These are phyloP conservation scores for Agonopterix subpropinquella DNA, from an alignment of 2,888 invertebrate genomes.

Conservation along the genomic window DNA sequence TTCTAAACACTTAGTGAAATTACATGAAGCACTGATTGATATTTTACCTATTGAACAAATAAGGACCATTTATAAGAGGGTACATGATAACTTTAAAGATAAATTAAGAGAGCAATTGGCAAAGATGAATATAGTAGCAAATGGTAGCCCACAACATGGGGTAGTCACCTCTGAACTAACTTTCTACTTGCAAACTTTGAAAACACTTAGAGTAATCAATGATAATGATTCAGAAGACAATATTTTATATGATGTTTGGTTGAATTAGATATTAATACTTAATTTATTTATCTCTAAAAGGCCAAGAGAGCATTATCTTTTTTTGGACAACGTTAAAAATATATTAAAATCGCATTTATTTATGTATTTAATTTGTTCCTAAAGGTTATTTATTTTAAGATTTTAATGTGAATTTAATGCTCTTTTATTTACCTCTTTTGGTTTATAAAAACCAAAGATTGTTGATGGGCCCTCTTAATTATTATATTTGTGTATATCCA, in stretches of 20 bases:
- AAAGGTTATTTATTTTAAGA: too few species aligned
- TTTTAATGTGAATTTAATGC: neutral
- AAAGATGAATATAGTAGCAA: slow-evolving; percentile 92
- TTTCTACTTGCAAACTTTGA: slow-evolving; percentile 91
- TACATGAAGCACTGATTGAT: slow-evolving; percentile 92
- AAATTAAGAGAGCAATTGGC: slow-evolving; percentile 88
- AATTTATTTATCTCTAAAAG: too few species aligned
- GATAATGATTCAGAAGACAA: slow-evolving; percentile 83
- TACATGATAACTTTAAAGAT: slow-evolving; percentile 91
- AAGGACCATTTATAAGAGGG: slow-evolving; percentile 83
- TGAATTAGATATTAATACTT: slow-evolving; percentile 55
- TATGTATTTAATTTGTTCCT: too few species aligned
- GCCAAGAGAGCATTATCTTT: too few species aligned
- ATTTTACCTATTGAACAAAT: slow-evolving; percentile 89
- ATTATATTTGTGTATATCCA: too few species aligned
- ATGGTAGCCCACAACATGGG: slow-evolving; percentile 98
- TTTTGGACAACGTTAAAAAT: too few species aligned
- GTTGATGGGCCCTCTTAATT: neutral
- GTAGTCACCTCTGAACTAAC: slow-evolving; percentile 94
- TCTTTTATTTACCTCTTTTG: neutral
- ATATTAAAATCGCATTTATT: too few species aligned
- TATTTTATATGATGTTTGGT: slow-evolving; percentile 90
- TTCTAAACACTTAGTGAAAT: slow-evolving; percentile 90
- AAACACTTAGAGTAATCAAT: slow-evolving; percentile 86
- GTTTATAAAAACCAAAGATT: neutral